Base-by-base conservation (phyloP, 2,113 vertebrate species). In the Alaudala cheleensis region DNA sequence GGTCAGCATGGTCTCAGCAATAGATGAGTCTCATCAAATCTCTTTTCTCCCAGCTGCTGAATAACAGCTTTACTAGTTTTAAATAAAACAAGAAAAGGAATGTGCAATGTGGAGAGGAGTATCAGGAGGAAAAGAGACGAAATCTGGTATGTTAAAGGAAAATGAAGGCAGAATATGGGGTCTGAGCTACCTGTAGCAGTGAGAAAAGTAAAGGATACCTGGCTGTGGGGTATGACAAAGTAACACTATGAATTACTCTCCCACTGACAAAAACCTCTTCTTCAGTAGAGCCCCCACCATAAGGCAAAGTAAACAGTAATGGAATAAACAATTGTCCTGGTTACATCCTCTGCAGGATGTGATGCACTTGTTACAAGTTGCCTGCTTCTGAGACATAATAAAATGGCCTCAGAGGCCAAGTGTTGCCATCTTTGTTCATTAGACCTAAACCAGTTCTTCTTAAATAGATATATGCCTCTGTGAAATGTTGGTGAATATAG, bases 1-100 rank as follows among this genome's bases (percentile, higher is more conserved):
- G 95, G 85, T 96, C 93, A 89, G 71, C 76, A 42, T 92, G 79
- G 93, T 87, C 72, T 88, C 70, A 65, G 42, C 91, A 67, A 92
- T 86, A 96, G 86, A 97, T 92, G 96, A 96, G 64, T 92, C 91
- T 95, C 78, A 82, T 97, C 95, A 97, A 97, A 97, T 97, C 91
- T 91, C 79, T 93, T 96, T 97, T 95, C 91, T 95, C 77, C 13
- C 74, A 96, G 93, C 74, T 97, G 64, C 94, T 96, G 90, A 96
- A 96, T 97, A 98, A 95, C 94, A 84, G 56, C 72, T 91, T 91
- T 53, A 90, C 65, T 70, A 87, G 87, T 58, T 82, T 96, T 96
- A 96, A 96, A 95, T 94, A 96, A 98, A 97, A 93, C 50, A 72
- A 86, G 65, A 82, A 79, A 85, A 91, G 28, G 31, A 85, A 72